Conservation (phyloP, 1,140 invertebrate genomes). For the Plutomurus gul region DNA sequence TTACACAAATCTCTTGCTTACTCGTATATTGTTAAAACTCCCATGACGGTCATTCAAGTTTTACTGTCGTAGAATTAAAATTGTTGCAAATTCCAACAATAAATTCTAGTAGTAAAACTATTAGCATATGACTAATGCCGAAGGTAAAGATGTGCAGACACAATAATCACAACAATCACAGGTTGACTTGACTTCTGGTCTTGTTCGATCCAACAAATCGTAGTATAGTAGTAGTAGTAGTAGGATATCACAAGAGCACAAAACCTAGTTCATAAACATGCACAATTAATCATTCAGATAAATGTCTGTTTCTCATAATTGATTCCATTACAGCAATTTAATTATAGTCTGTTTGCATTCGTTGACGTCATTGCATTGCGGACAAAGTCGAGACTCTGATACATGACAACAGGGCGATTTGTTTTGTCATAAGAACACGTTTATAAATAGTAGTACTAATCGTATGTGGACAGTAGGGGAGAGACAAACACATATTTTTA, state of each 20-base stretch:
- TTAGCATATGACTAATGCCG: neutral
- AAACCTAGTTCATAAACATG: neutral
- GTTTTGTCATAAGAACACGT: too few species aligned
- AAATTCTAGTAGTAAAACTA: neutral
- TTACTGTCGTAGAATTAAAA: constrained; percentile 19
- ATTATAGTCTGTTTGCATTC: too few species aligned
- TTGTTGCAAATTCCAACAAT: neutral
- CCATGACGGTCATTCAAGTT: constrained; percentile 46
- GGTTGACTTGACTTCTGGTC: neutral
- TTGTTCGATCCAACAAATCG: neutral
- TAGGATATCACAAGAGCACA: neutral
- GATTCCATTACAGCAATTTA: neutral
- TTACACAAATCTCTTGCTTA: constrained; percentile 36
- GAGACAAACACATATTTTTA: too few species aligned
- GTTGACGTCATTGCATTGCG: too few species aligned
- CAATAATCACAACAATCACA: constrained; percentile 22
- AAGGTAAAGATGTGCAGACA: neutral
- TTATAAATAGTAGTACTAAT: too few species aligned
- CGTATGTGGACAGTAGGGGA: too few species aligned
- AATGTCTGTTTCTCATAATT: neutral
- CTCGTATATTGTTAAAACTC: constrained; percentile 50
- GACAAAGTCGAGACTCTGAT: too few species aligned
- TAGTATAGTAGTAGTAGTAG: too few species aligned
- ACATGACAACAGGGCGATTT: too few species aligned
- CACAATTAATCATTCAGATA: neutral